Percentiles rank a stretch among this genome's conserved stretches.
phyloP scores from a whole-genome alignment of 1,140 invertebrate species.

The Nixonia krombeini region DNA sequence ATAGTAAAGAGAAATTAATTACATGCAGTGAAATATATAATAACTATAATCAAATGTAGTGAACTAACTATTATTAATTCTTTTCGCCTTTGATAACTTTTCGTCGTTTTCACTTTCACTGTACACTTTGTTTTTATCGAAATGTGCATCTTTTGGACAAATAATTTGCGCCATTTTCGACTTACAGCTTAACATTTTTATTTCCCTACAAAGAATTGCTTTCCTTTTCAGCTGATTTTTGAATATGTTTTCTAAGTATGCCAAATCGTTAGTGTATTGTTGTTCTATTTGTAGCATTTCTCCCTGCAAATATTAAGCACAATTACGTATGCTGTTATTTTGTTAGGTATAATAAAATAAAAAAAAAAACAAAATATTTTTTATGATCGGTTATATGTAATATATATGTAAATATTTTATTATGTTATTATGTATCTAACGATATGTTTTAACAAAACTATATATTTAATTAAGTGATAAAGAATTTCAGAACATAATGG shows the following conservation, averaged over 20 bases:
- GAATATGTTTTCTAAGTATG: conserved; percentile 46
- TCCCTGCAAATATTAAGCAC: conserved; percentile 48
- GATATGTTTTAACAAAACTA: neutral
- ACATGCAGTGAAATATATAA: too few species aligned
- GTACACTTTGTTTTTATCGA: neutral
- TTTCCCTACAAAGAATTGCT: conserved; percentile 50
- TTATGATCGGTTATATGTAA: neutral
- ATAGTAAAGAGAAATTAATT: too few species aligned
- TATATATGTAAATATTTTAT: conserved; percentile 1
- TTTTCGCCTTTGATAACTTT: conserved; percentile 2
- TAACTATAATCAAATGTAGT: too few species aligned
- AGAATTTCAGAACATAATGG: neutral
- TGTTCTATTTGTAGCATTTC: conserved; percentile 43
- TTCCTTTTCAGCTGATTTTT: conserved; percentile 51
- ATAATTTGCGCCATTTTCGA: conserved; percentile 1
- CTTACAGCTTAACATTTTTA: conserved; percentile 55
- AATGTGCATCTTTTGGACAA: neutral
- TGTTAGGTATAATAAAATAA: too few species aligned
- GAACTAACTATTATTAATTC: too few species aligned
- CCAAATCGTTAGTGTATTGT: conserved; percentile 44
- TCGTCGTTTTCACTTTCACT: neutral
- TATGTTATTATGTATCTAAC: neutral
- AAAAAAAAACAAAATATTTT: too few species aligned
- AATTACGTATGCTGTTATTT: too few species aligned
- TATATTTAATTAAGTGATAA: conserved; percentile 8